phyloP scores from a whole-genome alignment of 2,888 invertebrate species.

The Hydriomena furcata region DNA sequence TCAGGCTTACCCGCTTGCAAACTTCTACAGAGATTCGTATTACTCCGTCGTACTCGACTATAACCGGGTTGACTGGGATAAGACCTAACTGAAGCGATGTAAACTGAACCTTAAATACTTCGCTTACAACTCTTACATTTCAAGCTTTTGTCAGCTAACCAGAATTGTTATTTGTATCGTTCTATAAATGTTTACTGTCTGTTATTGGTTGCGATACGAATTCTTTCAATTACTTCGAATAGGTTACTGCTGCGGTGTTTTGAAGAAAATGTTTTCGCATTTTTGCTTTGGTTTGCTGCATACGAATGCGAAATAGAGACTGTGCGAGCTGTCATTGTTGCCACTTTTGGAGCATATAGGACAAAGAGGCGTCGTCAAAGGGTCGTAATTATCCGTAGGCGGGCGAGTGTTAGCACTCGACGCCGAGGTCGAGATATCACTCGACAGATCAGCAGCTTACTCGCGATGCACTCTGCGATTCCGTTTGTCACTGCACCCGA shows the following conservation, averaged over 20 bases:
- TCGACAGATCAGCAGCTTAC: constrained; percentile 78
- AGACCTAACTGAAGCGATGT: constrained; percentile 61
- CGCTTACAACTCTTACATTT: constrained; percentile 50
- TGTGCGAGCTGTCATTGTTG: constrained; percentile 52
- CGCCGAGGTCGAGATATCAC: constrained; percentile 78
- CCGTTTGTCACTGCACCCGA: constrained; percentile 78
- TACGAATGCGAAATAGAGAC: constrained; percentile 36
- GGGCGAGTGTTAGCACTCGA: constrained; percentile 76
- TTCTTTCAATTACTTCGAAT: constrained; percentile 34
- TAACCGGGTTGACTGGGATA: constrained; percentile 71
- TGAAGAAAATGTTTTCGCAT: constrained; percentile 21
- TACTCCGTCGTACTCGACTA: constrained; percentile 67
- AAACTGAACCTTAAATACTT: constrained; percentile 60
- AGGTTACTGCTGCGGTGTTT: constrained; percentile 19
- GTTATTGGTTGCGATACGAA: constrained; percentile 32
- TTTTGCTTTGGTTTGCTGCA: constrained; percentile 15
- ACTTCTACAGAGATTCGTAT: constrained; percentile 75
- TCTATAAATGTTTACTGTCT: constrained; percentile 43
- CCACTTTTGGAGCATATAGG: constrained; percentile 55
- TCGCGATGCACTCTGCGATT: constrained; percentile 80
- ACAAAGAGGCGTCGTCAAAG: constrained; percentile 74
- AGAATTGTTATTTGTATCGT: constrained; percentile 46
- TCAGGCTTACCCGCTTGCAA: constrained; percentile 65
- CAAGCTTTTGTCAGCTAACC: constrained; percentile 46
- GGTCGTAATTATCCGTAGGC: constrained; percentile 76